Percentiles rank a stretch among this genome's conserved stretches.
Evolutionary conservation across 2,888 invertebrate species (phyloP).

Genomic region (Oconnorella tubifera): DNA sequence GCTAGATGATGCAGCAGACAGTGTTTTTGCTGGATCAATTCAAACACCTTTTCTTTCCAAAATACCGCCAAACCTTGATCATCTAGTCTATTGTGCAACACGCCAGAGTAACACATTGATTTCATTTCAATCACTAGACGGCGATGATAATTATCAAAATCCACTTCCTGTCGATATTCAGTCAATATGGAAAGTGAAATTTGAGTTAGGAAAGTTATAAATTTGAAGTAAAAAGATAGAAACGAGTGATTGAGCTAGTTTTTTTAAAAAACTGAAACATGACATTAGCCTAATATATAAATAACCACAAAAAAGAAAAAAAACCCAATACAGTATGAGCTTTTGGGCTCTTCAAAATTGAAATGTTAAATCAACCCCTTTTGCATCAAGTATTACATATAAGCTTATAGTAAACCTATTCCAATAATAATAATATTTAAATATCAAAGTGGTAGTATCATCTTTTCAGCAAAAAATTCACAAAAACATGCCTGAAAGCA

Average conservation of each 20-base stretch:
- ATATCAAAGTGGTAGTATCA: background rate
- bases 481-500: constrained; percentile 4
- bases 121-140: constrained; percentile 5
- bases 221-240: no score
- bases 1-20: constrained; percentile 16
- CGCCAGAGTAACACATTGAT: constrained; percentile 7
- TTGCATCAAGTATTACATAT: no score
- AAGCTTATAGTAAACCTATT: no score
- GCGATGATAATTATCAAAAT: constrained; percentile 1
- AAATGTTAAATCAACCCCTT: no score
- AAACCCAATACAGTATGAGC: no score
- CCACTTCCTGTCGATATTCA: constrained; percentile 11
- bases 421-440: background rate
- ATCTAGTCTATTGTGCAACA: constrained; percentile 11
- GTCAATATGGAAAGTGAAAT: no score
- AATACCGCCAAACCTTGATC: constrained; percentile 11
- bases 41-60: constrained; percentile 13
- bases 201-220: no score
- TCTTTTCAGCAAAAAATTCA: background rate
- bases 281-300: no score
- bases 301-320: no score
- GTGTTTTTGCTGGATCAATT: constrained; percentile 13
- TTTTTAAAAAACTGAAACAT: no score
- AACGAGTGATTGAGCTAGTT: no score
- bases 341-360: no score